Conservation (phyloP, 53 echinoderm and acorn worm species). For the Stichopus horrens region DNA sequence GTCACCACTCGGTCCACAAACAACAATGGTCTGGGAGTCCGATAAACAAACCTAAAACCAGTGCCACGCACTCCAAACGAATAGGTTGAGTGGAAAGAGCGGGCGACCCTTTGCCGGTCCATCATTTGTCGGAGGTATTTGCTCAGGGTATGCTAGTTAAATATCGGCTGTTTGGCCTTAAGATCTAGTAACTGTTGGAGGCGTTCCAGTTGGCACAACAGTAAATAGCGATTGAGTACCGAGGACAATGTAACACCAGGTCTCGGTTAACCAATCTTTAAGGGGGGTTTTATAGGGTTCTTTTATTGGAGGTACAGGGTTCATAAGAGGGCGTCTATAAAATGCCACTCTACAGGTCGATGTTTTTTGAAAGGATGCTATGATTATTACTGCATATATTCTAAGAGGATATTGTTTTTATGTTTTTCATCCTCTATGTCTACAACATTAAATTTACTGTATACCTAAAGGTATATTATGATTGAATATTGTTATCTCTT, state of each 20-base stretch:
- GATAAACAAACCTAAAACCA: constrained; percentile 21
- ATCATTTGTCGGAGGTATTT: constrained; percentile 59
- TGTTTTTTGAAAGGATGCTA: no score
- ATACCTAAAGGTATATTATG: no score
- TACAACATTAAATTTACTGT: no score
- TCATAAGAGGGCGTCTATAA: no score
- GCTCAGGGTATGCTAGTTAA: constrained; percentile 53
- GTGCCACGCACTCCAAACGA: constrained; percentile 27
- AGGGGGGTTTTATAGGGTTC: background rate
- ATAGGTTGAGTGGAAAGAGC: background rate
- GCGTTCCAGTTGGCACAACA: constrained; percentile 40
- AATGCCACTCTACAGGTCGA: no score
- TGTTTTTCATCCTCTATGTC: no score
- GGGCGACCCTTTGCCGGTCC: constrained; percentile 2
- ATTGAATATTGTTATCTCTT: no score
- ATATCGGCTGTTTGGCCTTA: constrained; percentile 39
- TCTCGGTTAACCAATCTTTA: background rate
- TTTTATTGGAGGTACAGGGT: no score
- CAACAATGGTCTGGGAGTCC: constrained; percentile 24
- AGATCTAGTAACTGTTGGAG: constrained; percentile 18
- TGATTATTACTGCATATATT: no score
- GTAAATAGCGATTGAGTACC: constrained; percentile 12
- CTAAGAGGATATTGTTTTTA: no score
- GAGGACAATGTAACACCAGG: constrained; percentile 34
- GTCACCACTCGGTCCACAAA: constrained; percentile 17